Evolutionary conservation across 2,113 vertebrate genomes (phyloP).

Genomic region (Furnarius figulus): DNA sequence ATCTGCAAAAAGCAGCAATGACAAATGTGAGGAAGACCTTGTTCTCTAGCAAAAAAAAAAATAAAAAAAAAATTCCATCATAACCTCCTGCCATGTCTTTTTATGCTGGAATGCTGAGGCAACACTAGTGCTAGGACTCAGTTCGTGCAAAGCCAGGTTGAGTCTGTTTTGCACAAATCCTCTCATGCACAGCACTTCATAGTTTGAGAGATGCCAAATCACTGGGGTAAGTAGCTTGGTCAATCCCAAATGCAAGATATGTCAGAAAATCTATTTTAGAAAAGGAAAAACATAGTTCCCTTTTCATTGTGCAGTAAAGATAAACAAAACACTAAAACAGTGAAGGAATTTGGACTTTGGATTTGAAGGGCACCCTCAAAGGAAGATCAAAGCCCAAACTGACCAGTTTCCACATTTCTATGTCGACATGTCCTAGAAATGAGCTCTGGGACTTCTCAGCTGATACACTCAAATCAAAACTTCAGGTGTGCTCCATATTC

Average conservation of each 20-base stretch:
- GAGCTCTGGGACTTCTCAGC: neutral
- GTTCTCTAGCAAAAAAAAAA: neutral
- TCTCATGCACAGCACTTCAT: neutral
- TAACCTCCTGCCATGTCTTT: neutral
- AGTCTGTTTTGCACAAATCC: neutral
- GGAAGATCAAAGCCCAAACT: neutral
- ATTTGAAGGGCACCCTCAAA: neutral
- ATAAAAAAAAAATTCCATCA: fast-evolving
- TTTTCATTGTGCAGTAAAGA: neutral
- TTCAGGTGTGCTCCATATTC: neutral
- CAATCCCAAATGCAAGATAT: neutral
- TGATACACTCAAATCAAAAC: neutral
- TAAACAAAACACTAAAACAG: neutral
- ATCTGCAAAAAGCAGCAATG: neutral
- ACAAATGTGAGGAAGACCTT: neutral
- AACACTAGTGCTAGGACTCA: neutral
- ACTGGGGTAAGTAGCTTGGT: neutral
- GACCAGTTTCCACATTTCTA: neutral
- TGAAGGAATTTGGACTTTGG: neutral
- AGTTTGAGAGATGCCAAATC: neutral
- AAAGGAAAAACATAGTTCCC: too few species aligned
- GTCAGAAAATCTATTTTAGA: neutral
- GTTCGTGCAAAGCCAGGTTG: neutral
- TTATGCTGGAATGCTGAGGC: neutral
- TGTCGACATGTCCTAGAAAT: neutral